Base-by-base conservation (phyloP, 1,140 invertebrate species). In the Drosophila bipectinata region DNA sequence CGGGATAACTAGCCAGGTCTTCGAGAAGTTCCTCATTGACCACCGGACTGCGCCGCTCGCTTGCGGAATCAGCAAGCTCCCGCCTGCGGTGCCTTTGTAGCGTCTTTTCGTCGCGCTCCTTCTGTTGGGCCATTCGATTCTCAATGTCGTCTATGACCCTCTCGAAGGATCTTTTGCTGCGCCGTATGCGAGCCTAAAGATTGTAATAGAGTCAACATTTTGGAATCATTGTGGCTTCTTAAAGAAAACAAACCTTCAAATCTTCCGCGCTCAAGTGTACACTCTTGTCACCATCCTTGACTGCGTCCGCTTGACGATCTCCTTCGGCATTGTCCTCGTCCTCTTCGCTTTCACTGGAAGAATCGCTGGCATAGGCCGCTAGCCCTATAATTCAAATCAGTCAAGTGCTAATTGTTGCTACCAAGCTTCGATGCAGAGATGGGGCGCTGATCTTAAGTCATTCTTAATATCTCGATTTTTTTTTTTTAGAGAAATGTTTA, bases 381-480 rank as follows among this genome's bases (percentile, higher is more conserved):
- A 91, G 90, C 73, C 90, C 90, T 91, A 90, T 77, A 91, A 91
- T 71, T 89, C 69, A 87, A 88, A 87, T 88, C 82, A 77, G 73
- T 80, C 77, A 79, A 85, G 85, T 89, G 84, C 80, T 89, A 89
- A 77, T 90, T 76, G 63, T 87, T 75, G 75, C 84, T 77, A 68
- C 82, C 73, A 80, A 47, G 45, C 51, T 34, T 68, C 45, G 51
- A 74, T 51, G 64, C 52, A 55, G 59, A 44, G 61, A 24, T 21
- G 45, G 32, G 64, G 56, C 74, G 47, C 64, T 75, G 32, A 51
- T 66, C 74, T 48, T 26, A 49, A 21, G 18, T 10, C 44, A 24
- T 47, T 6, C 15, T 18, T 47, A 44, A 44, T 44, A 12, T 9
- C 7, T 47, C 9, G 14, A 28, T 44, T 45, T 61, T 47, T 21